Conservation (phyloP, 2,797 vertebrate species). For the Hylomyscus alleni region DNA sequence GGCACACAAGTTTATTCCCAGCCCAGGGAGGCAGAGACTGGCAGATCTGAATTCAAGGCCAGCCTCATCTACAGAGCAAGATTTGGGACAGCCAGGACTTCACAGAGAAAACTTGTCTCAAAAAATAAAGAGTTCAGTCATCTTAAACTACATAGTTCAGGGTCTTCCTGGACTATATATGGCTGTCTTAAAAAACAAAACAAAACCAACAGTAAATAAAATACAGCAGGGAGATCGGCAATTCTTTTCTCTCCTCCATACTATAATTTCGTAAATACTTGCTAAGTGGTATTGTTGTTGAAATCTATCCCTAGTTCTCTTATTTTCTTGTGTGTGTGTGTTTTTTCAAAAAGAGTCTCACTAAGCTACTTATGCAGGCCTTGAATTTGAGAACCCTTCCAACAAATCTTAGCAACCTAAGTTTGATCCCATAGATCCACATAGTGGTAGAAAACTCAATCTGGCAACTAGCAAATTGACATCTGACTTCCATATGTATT, state of each 20-base stretch:
- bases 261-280: no score
- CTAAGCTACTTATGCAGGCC: no score
- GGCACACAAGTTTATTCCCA: background rate
- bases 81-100: no score
- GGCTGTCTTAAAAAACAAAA: no score
- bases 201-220: no score
- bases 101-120: no score
- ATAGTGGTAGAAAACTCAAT: background rate
- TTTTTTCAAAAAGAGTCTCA: background rate
- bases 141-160: no score
- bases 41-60: background rate
- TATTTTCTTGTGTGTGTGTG: background rate
- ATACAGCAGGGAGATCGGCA: background rate
- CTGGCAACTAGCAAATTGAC: background rate
- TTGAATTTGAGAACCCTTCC: background rate
- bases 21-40: background rate
- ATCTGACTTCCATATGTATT: background rate
- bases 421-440: background rate
- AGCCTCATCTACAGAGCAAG: background rate
- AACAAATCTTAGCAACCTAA: background rate
- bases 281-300: background rate
- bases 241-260: background rate
- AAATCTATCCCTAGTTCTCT: no score
- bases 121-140: no score
- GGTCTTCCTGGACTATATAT: no score